These are phyloP conservation scores for Cephus pygmeus DNA, from an alignment of 2,888 invertebrate genomes.

Conservation along the genomic window DNA sequence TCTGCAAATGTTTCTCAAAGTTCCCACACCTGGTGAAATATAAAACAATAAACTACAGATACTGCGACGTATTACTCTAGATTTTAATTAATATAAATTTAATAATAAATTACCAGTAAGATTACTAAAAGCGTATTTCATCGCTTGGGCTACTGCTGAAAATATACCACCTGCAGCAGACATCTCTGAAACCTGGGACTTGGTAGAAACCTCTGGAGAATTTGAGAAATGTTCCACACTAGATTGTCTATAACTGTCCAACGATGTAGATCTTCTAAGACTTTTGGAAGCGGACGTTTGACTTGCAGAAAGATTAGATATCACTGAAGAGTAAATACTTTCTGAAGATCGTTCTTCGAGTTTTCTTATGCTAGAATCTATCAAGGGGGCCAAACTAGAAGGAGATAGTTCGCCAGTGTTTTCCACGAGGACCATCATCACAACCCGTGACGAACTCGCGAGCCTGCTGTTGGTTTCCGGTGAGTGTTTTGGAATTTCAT, in stretches of 20 bases:
- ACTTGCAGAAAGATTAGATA: background rate
- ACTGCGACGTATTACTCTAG: too few species aligned
- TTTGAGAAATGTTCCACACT: slow-evolving; percentile 24
- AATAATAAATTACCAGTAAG: slow-evolving; percentile 44
- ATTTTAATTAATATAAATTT: background rate
- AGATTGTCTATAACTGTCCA: slow-evolving; percentile 38
- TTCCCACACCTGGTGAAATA: background rate
- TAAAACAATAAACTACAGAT: background rate
- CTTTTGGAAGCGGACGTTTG: slow-evolving; percentile 1
- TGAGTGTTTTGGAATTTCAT: background rate
- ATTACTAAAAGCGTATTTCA: slow-evolving; percentile 50
- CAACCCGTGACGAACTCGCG: slow-evolving; percentile 40
- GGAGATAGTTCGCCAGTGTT: slow-evolving; percentile 33
- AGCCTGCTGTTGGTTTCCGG: background rate
- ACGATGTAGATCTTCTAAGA: slow-evolving; percentile 33
- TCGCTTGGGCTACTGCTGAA: slow-evolving; percentile 50
- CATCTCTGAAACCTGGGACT: slow-evolving; percentile 8
- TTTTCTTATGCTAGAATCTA: slow-evolving; percentile 52
- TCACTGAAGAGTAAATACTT: background rate
- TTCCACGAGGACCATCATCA: slow-evolving; percentile 59
- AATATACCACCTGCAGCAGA: slow-evolving; percentile 41
- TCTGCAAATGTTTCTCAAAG: slow-evolving; percentile 8
- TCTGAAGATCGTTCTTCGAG: slow-evolving; percentile 31
- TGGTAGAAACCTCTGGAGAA: slow-evolving; percentile 9
- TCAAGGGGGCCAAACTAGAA: slow-evolving; percentile 42